These are phyloP conservation scores for Oscheius sp. DNA, from an alignment of 1,140 invertebrate genomes.

Conservation along the genomic window DNA sequence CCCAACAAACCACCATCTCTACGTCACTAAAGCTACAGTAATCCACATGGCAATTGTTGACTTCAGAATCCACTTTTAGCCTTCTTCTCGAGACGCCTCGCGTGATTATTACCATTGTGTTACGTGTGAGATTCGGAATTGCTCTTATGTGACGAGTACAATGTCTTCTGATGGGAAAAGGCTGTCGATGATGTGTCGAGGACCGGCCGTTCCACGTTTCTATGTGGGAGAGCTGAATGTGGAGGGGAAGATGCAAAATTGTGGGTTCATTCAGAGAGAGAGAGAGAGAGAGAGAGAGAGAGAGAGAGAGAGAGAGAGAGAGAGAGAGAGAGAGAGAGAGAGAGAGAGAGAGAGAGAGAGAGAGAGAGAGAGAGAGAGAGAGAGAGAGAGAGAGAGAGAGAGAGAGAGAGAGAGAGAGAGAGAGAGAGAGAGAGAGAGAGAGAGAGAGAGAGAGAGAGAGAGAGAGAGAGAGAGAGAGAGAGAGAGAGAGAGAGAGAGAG, in stretches of 20 bases:
- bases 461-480: too few relatives aligned
- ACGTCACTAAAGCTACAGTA: conserved; percentile 14
- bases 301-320: too few relatives aligned
- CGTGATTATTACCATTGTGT: conserved; percentile 5
- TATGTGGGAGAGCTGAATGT: background rate
- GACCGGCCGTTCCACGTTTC: background rate
- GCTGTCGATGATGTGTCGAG: conserved; percentile 44
- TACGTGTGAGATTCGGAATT: conserved; percentile 26
- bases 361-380: too few relatives aligned
- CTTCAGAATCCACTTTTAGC: background rate
- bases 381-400: too few relatives aligned
- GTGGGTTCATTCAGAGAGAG: background rate
- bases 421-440: too few relatives aligned
- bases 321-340: too few relatives aligned
- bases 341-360: too few relatives aligned
- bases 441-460: too few relatives aligned
- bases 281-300: too few relatives aligned
- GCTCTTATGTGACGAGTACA: conserved; percentile 15
- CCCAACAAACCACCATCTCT: conserved; percentile 28
- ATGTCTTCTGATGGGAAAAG: conserved; percentile 19
- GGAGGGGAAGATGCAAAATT: background rate
- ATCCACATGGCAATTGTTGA: background rate
- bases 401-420: too few relatives aligned
- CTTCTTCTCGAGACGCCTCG: background rate
- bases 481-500: too few relatives aligned